These are phyloP conservation scores for Penelope pileata DNA, from an alignment of 2,113 vertebrate genomes.

Conservation along the genomic window DNA sequence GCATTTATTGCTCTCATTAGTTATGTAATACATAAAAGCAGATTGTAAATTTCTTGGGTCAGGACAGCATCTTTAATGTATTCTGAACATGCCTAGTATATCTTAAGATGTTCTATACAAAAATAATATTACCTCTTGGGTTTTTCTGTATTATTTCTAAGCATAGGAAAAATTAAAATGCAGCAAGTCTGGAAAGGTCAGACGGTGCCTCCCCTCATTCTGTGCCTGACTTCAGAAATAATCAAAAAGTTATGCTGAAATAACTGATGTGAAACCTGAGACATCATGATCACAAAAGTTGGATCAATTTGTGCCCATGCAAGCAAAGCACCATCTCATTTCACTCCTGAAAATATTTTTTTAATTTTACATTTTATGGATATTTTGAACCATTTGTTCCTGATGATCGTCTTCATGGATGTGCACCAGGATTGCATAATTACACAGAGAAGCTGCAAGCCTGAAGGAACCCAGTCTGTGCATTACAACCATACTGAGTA, in stretches of 20 bases:
- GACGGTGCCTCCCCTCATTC: constrained; percentile 9
- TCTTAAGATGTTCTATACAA: not conserved
- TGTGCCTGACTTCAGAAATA: constrained; percentile 34
- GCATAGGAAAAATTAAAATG: constrained; percentile 37
- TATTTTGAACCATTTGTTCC: constrained; percentile 25
- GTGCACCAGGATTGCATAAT: not conserved
- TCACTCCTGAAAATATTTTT: constrained; percentile 25
- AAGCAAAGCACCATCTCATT: not conserved
- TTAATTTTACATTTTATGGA: constrained; percentile 26
- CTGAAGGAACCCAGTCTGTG: not conserved
- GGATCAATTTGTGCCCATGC: constrained; percentile 32
- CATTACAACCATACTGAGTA: not conserved
- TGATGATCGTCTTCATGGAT: not conserved
- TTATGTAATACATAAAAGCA: constrained; percentile 32
- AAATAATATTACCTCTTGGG: constrained; percentile 45
- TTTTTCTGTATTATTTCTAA: constrained; percentile 33
- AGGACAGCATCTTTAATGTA: constrained; percentile 27
- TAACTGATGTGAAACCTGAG: constrained; percentile 16
- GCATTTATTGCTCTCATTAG: constrained; percentile 49
- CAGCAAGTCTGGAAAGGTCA: constrained; percentile 38
- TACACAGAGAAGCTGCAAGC: not conserved
- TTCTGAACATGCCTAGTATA: constrained; percentile 27
- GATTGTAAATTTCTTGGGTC: not conserved
- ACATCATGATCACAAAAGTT: not conserved
- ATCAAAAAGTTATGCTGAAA: constrained; percentile 24